Base-by-base conservation (phyloP, 1,140 invertebrate species). In the Charaxes varanes region DNA sequence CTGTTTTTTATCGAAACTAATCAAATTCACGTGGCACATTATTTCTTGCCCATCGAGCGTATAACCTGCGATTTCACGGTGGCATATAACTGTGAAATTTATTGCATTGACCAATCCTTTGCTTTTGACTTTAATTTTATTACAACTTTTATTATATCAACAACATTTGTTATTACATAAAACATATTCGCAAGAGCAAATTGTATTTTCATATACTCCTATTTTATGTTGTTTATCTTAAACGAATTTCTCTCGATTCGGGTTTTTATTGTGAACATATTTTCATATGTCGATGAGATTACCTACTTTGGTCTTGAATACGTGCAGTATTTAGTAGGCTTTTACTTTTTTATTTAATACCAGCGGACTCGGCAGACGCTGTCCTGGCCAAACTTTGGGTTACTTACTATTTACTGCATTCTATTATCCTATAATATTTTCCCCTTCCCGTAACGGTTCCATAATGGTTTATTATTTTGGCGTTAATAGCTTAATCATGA, bases 1-100 rank as follows among this genome's bases (percentile, higher is more conserved):
- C 8, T 30, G n/a, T n/a, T 28, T 46, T 48, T 58, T 66, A 62
- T 62, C 53, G 56, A 38, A 56, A 56, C 54, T 61, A 60, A 64
- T 62, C 53, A 55, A 62, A 68, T 60, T 60, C 53, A 60, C 52
- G 53, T 40, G 45, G 45, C 51, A 45, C 57, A 57, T 64, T 62
- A 59, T 64, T 64, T 60, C 43, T 41, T 13, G 24, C 6, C 31
- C 45, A 49, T 51, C 26, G 34, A 61, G 44, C 60, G 53, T 67
- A 53, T 34, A 54, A 58, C 59, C 51, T 53, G 23, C 28, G 50
- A 64, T 68, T 64, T 62, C 45, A 67, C 51, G 59, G 50, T 46
- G 23, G 46, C 36, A 36, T 46, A 59, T 58, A 53, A 53, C 35
- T 33, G 43, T 35, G 45, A 36, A 53, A 48, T 48, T 48, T 53